These are phyloP conservation scores for Typhlichthys subterraneus DNA, from an alignment of 2,797 vertebrate species.

Conservation along the genomic window DNA sequence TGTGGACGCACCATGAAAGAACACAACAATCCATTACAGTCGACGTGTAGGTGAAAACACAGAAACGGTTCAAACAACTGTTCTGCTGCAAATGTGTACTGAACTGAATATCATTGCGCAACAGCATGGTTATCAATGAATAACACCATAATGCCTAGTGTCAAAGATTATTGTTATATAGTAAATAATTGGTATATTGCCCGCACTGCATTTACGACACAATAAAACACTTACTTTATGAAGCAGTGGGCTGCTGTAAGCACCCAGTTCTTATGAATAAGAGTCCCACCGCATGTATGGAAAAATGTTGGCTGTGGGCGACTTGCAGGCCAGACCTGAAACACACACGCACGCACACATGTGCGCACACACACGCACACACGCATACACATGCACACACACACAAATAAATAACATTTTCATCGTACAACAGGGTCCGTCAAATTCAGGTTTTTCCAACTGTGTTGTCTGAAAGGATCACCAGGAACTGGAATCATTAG, in stretches of 20 bases:
- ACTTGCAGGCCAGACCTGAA: slow-evolving; percentile 78
- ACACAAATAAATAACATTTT: background rate
- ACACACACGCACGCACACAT: slow-evolving; percentile 16
- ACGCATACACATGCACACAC: slow-evolving; percentile 6
- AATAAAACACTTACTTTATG: slow-evolving; percentile 67
- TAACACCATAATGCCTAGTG: too few relatives aligned
- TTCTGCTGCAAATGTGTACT: slow-evolving; percentile 9
- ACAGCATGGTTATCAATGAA: background rate
- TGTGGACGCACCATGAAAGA: slow-evolving; percentile 25
- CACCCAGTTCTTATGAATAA: slow-evolving; percentile 83
- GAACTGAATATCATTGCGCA: background rate
- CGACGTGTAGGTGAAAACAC: slow-evolving; percentile 21
- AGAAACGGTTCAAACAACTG: slow-evolving; percentile 16
- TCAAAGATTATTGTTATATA: too few relatives aligned
- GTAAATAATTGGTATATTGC: too few relatives aligned
- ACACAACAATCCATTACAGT: slow-evolving; percentile 30
- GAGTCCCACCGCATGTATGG: slow-evolving; percentile 79
- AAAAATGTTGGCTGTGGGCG: slow-evolving; percentile 65
- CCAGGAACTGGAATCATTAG: too few relatives aligned
- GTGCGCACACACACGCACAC: background rate
- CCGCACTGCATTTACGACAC: too few relatives aligned
- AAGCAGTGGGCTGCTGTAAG: slow-evolving; percentile 83
- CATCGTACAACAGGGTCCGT: background rate
- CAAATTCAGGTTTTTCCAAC: too few relatives aligned
- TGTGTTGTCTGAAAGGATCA: too few relatives aligned